These are phyloP conservation scores for Theretra japonica DNA, from an alignment of 2,888 invertebrate genomes.

Conservation along the genomic window DNA sequence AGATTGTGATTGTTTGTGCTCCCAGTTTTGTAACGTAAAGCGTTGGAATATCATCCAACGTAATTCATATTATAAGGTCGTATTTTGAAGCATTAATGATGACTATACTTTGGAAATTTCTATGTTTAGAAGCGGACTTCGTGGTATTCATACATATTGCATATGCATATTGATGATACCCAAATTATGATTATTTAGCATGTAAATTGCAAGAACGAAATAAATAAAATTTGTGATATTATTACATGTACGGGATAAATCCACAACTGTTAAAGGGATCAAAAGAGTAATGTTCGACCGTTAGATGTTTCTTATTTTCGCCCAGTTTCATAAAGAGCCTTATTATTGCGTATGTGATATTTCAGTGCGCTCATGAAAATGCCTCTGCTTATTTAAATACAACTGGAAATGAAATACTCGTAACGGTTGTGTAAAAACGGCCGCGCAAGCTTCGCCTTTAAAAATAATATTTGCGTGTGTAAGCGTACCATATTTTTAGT, in stretches of 20 bases:
- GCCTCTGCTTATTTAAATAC: conserved; percentile 45
- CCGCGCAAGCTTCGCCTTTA: conserved; percentile 43
- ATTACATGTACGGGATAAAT: background rate
- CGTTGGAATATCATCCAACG: background rate
- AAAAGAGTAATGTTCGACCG: background rate
- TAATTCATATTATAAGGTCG: too few species aligned
- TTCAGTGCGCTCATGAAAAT: conserved; percentile 48
- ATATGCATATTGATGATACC: too few species aligned
- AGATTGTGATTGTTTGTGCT: background rate
- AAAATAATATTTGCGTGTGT: conserved; percentile 56
- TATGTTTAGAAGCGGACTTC: too few species aligned
- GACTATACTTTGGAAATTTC: too few species aligned
- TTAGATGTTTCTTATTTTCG: conserved; percentile 40
- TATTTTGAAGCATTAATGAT: too few species aligned
- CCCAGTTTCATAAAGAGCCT: conserved; percentile 40
- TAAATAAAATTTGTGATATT: conserved; percentile 50
- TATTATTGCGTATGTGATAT: conserved; percentile 42
- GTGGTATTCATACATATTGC: too few species aligned
- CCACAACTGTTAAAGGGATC: conserved; percentile 14
- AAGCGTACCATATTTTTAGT: conserved; percentile 60
- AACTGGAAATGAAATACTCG: conserved; percentile 44
- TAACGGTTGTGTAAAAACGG: conserved; percentile 43
- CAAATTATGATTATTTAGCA: too few species aligned
- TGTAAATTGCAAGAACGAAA: conserved; percentile 47
- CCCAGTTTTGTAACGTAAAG: background rate